A percentile compares a stretch with the other conserved stretches of the same genome.
These are phyloP conservation scores for Bubo scandiacus DNA, from an alignment of 2,113 vertebrate genomes.

Conservation along the genomic window DNA sequence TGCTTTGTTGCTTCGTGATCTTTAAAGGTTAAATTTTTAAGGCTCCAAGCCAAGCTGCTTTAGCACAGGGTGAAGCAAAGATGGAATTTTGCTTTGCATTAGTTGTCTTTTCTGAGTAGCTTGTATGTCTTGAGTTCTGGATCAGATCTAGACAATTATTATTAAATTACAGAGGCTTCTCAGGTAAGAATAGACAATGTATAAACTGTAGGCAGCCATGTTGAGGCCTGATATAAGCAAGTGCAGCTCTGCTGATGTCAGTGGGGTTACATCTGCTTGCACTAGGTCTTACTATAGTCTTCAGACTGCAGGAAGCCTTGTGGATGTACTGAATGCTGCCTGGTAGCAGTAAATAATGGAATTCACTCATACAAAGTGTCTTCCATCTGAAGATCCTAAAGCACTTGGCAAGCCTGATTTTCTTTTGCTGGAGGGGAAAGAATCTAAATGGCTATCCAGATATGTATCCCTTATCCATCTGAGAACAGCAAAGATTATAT, in stretches of 20 bases:
- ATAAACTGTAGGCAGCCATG: background rate
- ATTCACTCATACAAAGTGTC: background rate
- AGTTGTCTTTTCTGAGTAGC: background rate
- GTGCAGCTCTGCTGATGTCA: constrained; percentile 7
- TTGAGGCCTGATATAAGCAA: background rate
- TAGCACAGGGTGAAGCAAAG: background rate
- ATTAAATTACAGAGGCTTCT: background rate
- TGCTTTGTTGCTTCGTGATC: background rate
- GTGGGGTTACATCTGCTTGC: background rate
- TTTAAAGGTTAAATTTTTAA: background rate
- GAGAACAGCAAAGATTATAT: background rate
- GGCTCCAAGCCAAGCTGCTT: background rate
- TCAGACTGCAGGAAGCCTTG: constrained; percentile 14
- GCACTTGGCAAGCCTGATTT: constrained; percentile 6
- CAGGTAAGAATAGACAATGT: background rate
- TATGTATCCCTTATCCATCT: background rate
- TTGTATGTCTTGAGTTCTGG: background rate
- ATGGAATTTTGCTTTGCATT: background rate
- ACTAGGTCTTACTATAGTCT: background rate
- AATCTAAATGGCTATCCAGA: constrained; percentile 1
- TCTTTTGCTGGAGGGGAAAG: background rate
- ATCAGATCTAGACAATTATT: background rate
- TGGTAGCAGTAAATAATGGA: constrained; percentile 23
- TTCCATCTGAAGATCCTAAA: constrained; percentile 32
- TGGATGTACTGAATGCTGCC: background rate